Percentiles rank a stretch among this genome's conserved stretches.
Conservation (phyloP, 64 coral and sea anemone genomes). For the Actinia equina region DNA sequence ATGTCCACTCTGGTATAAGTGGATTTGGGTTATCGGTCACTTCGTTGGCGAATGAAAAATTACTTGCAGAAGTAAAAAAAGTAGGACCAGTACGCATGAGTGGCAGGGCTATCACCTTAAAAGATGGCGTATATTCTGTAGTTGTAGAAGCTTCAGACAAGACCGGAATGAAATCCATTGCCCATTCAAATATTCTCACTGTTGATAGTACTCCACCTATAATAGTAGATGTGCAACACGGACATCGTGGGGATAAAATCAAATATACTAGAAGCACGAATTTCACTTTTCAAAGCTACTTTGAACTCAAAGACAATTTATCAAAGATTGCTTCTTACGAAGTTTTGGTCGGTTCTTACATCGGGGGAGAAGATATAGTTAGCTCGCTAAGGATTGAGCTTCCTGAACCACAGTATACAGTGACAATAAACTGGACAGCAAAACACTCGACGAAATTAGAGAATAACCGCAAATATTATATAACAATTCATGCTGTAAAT, state of each 20-base stretch:
- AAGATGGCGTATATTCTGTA: conserved; percentile 83
- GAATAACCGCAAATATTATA: conserved; percentile 76
- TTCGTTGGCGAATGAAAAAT: conserved; percentile 32
- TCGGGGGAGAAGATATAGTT: conserved; percentile 79
- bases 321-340: conserved; percentile 64
- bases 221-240: conserved; percentile 67
- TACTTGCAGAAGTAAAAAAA: conserved; percentile 46
- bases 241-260: conserved; percentile 37
- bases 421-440: conserved; percentile 77
- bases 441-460: conserved; percentile 10
- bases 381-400: conserved; percentile 35
- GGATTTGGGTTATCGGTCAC: conserved; percentile 82
- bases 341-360: conserved; percentile 78
- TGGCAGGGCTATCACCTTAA: conserved; percentile 62
- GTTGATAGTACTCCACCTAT: conserved; percentile 82
- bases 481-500: conserved; percentile 66
- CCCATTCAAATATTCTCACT: conserved; percentile 77
- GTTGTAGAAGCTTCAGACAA: conserved; percentile 79
- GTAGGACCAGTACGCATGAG: conserved; percentile 60
- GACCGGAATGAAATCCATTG: conserved; percentile 50
- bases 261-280: conserved; percentile 11
- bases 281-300: conserved; percentile 55
- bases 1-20: conserved; percentile 69
- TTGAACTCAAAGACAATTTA: conserved; percentile 79
- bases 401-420: neutral